phyloP scores from a whole-genome alignment of 1,140 invertebrate genomes.

The Agrilus planipennis region DNA sequence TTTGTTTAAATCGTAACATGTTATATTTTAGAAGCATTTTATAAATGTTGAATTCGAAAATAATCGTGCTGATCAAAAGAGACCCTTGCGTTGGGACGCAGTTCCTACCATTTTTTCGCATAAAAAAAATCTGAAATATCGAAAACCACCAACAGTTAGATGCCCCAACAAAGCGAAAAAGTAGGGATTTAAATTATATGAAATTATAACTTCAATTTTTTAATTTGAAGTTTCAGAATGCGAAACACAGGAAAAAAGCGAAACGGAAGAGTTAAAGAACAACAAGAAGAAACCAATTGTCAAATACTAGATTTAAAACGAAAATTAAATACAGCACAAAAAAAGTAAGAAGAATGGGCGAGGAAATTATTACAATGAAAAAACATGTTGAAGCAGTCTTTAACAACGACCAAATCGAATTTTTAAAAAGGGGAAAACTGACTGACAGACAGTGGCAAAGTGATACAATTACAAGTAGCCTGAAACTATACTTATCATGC shows the following conservation, averaged over 20 bases:
- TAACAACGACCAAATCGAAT: constrained; percentile 1
- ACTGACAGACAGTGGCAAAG: background rate
- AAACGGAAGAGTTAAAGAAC: too few relatives aligned
- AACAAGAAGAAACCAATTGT: too few relatives aligned
- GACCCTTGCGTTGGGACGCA: background rate
- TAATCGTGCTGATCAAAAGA: background rate
- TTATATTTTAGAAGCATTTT: constrained; percentile 12
- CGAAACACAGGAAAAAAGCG: too few relatives aligned
- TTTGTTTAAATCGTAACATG: too few relatives aligned
- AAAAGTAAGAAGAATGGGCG: background rate
- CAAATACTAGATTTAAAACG: background rate
- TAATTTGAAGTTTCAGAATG: too few relatives aligned
- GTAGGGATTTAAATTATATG: too few relatives aligned
- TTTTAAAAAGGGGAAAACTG: background rate
- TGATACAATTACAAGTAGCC: constrained; percentile 2
- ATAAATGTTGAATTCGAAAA: background rate
- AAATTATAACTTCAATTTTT: too few relatives aligned
- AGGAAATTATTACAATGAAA: background rate
- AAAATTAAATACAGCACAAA: background rate
- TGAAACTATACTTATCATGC: constrained; percentile 12
- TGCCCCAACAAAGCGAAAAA: too few relatives aligned
- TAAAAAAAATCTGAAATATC: too few relatives aligned
- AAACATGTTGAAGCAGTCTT: constrained; percentile 5
- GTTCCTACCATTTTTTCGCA: background rate
- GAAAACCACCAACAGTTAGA: too few relatives aligned